phyloP scores from a whole-genome alignment of 2,797 vertebrate genomes.

The Macropus fuliginosus region DNA sequence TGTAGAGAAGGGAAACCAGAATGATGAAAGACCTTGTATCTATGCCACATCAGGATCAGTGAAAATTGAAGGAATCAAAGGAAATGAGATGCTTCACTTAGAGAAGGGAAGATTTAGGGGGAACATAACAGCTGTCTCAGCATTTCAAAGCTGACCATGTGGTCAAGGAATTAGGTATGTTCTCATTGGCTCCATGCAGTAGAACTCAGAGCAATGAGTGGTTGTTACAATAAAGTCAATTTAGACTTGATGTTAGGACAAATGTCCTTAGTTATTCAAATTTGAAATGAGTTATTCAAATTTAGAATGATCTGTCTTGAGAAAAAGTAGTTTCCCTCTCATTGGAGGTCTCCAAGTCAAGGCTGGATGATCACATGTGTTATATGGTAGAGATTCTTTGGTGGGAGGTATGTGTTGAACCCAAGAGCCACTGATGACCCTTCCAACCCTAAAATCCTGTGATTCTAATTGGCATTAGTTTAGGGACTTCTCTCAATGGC shows the following conservation, averaged over 20 bases:
- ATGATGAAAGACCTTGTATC: background rate
- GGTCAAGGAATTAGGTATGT: background rate
- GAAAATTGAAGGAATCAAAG: background rate
- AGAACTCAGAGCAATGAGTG: background rate
- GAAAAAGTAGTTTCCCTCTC: background rate
- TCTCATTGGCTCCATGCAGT: background rate
- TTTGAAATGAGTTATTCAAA: background rate
- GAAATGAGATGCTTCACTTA: background rate
- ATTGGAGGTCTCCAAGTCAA: background rate
- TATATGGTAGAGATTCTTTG: background rate
- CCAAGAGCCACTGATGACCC: background rate
- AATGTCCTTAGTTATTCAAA: background rate
- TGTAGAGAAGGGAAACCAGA: background rate
- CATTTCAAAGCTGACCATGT: background rate
- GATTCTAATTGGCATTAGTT: background rate
- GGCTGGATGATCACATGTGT: background rate
- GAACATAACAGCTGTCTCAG: background rate
- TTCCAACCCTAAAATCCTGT: background rate
- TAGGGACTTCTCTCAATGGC: background rate
- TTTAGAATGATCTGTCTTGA: background rate
- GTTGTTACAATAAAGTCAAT: background rate
- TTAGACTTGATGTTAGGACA: background rate
- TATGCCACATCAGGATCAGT: background rate
- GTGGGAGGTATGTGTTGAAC: background rate
- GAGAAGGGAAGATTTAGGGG: background rate